These are phyloP conservation scores for Forbesichthys agassizii DNA, from an alignment of 2,113 vertebrate species.

Conservation along the genomic window DNA sequence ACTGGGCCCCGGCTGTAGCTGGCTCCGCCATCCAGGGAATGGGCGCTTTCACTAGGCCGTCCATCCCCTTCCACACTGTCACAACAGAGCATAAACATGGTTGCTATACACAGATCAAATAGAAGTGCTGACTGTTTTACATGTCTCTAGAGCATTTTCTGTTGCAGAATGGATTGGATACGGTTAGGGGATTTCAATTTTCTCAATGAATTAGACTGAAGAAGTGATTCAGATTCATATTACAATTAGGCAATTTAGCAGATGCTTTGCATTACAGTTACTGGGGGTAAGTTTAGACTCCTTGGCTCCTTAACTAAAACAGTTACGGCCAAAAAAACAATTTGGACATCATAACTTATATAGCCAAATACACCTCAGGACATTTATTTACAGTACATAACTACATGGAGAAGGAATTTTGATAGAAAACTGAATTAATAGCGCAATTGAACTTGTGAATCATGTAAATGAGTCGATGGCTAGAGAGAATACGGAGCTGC, in stretches of 20 bases:
- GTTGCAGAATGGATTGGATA: not conserved
- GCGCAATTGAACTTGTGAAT: too few relatives aligned
- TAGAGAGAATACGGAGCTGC: not conserved
- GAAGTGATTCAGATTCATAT: not conserved
- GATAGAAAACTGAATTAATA: too few relatives aligned
- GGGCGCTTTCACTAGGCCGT: conserved; percentile 84
- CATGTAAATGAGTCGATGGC: not conserved
- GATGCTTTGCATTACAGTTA: not conserved
- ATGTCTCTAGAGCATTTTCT: not conserved
- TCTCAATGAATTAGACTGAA: not conserved
- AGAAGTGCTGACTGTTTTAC: not conserved
- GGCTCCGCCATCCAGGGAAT: conserved; percentile 86
- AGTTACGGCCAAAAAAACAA: conserved; percentile 3
- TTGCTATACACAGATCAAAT: not conserved
- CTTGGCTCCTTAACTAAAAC: not conserved
- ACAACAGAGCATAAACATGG: conserved; percentile 21
- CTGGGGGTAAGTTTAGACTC: conserved; percentile 4
- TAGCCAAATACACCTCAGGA: not conserved
- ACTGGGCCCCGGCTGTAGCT: conserved; percentile 84
- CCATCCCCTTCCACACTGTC: conserved; percentile 93
- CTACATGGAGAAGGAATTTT: not conserved
- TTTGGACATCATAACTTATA: not conserved
- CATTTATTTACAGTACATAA: not conserved
- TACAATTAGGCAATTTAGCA: not conserved
- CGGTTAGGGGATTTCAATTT: not conserved